phyloP scores from a whole-genome alignment of 2,888 invertebrate genomes.

The Ischnus inquisitorius region DNA sequence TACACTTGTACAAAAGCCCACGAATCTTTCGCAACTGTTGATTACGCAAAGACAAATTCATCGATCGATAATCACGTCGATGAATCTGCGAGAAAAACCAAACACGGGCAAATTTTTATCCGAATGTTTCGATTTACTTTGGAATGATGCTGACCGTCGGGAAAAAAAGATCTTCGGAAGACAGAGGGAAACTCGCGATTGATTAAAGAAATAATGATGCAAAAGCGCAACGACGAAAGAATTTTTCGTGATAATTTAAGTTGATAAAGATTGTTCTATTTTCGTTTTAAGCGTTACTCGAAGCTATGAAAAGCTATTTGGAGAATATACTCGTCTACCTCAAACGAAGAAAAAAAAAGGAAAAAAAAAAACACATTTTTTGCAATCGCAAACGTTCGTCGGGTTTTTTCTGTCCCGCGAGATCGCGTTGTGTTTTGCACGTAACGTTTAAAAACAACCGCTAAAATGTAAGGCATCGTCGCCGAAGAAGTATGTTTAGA shows the following conservation, averaged over 20 bases:
- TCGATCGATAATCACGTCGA: not conserved
- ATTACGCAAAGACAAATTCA: not conserved
- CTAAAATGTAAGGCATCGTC: slow-evolving; percentile 79
- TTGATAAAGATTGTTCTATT: slow-evolving; percentile 74
- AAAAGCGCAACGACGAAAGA: slow-evolving; percentile 49
- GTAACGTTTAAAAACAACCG: slow-evolving; percentile 77
- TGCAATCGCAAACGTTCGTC: slow-evolving; percentile 78
- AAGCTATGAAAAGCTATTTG: slow-evolving; percentile 83
- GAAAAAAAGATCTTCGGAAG: slow-evolving; percentile 3
- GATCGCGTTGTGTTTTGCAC: slow-evolving; percentile 77
- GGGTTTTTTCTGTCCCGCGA: slow-evolving; percentile 59
- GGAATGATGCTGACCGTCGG: not conserved
- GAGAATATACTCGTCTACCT: slow-evolving; percentile 85
- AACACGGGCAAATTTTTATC: not conserved
- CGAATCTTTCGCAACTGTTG: slow-evolving; percentile 14
- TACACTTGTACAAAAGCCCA: not conserved
- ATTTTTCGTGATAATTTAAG: slow-evolving; percentile 67
- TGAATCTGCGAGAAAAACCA: not conserved
- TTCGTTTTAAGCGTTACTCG: slow-evolving; percentile 81
- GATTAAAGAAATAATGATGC: slow-evolving; percentile 25
- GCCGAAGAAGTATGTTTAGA: slow-evolving; percentile 76
- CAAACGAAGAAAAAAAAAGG: slow-evolving; percentile 72
- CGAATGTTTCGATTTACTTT: slow-evolving; percentile 19
- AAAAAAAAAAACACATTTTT: slow-evolving; percentile 74
- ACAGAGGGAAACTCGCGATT: slow-evolving; percentile 21